Conservation (phyloP, 2,113 vertebrate species). For the Triplophysa dalaica region DNA sequence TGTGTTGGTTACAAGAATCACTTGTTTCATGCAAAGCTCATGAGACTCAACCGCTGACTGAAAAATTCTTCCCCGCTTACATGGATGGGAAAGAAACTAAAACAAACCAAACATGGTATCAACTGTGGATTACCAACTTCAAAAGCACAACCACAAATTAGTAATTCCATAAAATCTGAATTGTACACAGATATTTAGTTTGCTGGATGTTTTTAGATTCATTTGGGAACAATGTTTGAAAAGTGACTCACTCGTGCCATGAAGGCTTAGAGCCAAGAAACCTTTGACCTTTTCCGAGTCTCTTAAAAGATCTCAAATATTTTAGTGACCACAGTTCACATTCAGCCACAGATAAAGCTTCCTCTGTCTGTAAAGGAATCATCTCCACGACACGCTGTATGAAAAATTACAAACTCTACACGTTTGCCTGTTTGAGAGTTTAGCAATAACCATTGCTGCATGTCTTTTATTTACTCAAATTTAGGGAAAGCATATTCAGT, state of each 20-base stretch:
- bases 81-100: slow-evolving; percentile 44
- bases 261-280: slow-evolving; percentile 36
- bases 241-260: slow-evolving; percentile 43
- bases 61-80: slow-evolving; percentile 3
- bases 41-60: not conserved
- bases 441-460: not conserved
- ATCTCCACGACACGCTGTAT: slow-evolving; percentile 6
- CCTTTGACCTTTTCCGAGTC: slow-evolving; percentile 38
- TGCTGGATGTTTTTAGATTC: slow-evolving; percentile 47
- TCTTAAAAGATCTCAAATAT: slow-evolving; percentile 42
- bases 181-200: slow-evolving; percentile 33
- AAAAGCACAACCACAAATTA: slow-evolving; percentile 37
- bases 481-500: not conserved
- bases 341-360: slow-evolving; percentile 19
- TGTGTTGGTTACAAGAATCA: not conserved
- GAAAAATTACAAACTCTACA: slow-evolving; percentile 11
- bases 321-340: slow-evolving; percentile 19
- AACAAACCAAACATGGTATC: slow-evolving; percentile 46
- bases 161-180: slow-evolving; percentile 32
- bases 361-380: not conserved
- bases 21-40: not conserved
- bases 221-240: slow-evolving; percentile 48
- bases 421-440: not conserved
- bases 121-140: slow-evolving; percentile 4
- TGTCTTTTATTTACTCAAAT: not conserved